A percentile compares a stretch with the other conserved stretches of the same genome.
Conservation (phyloP, 2,113 vertebrate species). For the Myodes glareolus region DNA sequence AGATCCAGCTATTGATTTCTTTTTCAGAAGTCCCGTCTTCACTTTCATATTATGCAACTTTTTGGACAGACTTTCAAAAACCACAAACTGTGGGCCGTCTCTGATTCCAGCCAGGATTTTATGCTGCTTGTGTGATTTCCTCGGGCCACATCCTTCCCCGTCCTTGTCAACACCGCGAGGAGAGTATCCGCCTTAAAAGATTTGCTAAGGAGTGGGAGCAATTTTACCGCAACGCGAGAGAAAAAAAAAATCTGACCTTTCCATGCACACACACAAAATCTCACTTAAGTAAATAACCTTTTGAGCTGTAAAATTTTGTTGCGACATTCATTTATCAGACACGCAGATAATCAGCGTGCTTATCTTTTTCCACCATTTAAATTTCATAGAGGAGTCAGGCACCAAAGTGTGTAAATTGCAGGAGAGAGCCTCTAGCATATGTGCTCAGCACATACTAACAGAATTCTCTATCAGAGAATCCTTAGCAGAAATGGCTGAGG, state of each 20-base stretch:
- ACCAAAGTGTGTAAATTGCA: conserved; percentile 51
- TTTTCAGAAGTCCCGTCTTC: conserved; percentile 85
- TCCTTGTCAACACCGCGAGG: conserved; percentile 88
- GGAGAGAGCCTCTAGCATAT: conserved; percentile 63
- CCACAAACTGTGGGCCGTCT: conserved; percentile 80
- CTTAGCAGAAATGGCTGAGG: conserved; percentile 68
- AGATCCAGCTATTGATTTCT: conserved; percentile 86
- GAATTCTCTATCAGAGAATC: conserved; percentile 74
- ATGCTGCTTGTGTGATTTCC: conserved; percentile 85
- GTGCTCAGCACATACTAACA: conserved; percentile 59
- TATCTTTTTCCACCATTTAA: conserved; percentile 84
- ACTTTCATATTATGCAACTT: conserved; percentile 83
- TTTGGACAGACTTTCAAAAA: conserved; percentile 87
- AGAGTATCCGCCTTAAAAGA: conserved; percentile 87
- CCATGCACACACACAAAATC: conserved; percentile 84
- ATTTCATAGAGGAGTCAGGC: conserved; percentile 70
- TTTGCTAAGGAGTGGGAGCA: conserved; percentile 92
- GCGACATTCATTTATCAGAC: conserved; percentile 87
- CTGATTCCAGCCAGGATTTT: conserved; percentile 82
- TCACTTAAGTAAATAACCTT: conserved; percentile 93
- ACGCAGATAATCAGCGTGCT: conserved; percentile 83
- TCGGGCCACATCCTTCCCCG: conserved; percentile 84
- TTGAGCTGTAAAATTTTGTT: conserved; percentile 89
- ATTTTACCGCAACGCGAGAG: conserved; percentile 88
- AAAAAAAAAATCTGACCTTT: conserved; percentile 92